Percentiles rank a stretch among this genome's conserved stretches.
These are phyloP conservation scores for Octodon degus DNA, from an alignment of 2,113 vertebrate genomes.

Conservation along the genomic window DNA sequence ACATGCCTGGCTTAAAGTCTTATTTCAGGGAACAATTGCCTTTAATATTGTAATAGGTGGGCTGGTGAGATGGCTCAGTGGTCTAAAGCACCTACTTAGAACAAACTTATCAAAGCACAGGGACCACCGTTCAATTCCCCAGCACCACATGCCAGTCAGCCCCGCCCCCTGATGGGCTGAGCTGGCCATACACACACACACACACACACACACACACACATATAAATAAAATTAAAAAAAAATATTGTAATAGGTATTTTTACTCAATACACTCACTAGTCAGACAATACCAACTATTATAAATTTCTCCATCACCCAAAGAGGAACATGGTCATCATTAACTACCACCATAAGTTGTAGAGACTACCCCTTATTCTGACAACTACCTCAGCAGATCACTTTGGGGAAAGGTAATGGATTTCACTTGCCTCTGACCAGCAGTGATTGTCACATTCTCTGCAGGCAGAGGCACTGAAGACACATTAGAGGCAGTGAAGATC, in stretches of 20 bases:
- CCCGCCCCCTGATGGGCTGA: too few relatives aligned
- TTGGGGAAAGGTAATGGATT: neutral
- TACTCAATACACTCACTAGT: neutral
- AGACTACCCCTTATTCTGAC: neutral
- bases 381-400: neutral
- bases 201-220: too few relatives aligned
- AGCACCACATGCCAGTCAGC: too few relatives aligned
- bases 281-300: neutral
- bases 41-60: neutral
- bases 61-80: too few relatives aligned
- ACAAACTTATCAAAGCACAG: too few relatives aligned
- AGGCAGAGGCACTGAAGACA: constrained; percentile 93
- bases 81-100: too few relatives aligned
- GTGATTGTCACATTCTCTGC: constrained; percentile 99
- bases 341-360: neutral
- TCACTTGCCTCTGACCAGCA: constrained; percentile 94
- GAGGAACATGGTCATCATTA: neutral
- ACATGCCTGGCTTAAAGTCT: neutral
- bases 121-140: too few relatives aligned
- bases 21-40: neutral
- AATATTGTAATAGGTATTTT: neutral
- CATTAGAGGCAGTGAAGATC: constrained; percentile 98
- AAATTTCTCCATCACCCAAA: neutral
- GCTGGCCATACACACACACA: too few relatives aligned
- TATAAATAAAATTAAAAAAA: too few relatives aligned